Conservation (phyloP, 1,140 invertebrate species). For the Anoplophora glabripennis region DNA sequence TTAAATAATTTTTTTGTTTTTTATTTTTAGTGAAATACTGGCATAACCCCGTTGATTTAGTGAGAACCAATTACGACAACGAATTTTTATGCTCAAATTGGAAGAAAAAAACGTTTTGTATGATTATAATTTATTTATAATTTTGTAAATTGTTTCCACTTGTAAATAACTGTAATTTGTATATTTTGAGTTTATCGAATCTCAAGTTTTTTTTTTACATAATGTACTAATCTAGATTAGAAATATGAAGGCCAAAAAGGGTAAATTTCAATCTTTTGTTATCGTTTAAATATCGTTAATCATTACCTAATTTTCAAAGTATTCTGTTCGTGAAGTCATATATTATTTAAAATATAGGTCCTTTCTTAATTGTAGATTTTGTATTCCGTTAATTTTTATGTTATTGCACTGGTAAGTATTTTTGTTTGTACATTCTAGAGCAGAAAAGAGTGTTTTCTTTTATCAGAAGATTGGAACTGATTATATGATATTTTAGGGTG, state of each 20-base stretch:
- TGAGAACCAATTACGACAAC: constrained; percentile 9
- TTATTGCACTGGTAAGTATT: no score
- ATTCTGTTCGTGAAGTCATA: no score
- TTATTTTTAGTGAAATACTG: constrained; percentile 15
- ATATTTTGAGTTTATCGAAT: constrained; percentile 16
- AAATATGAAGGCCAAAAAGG: not conserved
- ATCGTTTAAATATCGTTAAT: no score
- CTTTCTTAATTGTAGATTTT: no score
- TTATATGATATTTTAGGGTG: no score
- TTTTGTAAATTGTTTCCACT: constrained; percentile 14
- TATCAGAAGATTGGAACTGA: no score
- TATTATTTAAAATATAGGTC: no score
- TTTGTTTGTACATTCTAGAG: no score
- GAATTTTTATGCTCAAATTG: constrained; percentile 10
- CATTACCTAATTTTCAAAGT: no score
- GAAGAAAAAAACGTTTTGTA: not conserved
- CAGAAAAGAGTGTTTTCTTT: no score
- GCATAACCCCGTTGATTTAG: not conserved
- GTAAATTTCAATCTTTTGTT: constrained; percentile 16
- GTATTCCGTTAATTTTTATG: no score
- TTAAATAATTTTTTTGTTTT: not conserved
- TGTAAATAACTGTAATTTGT: constrained; percentile 12
- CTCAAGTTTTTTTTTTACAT: constrained; percentile 17
- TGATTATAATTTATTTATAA: constrained; percentile 13
- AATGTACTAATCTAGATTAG: not conserved